A percentile compares a stretch with the other conserved stretches of the same genome.
phyloP scores from a whole-genome alignment of 2,113 vertebrate genomes.

The Nettapus auritus region DNA sequence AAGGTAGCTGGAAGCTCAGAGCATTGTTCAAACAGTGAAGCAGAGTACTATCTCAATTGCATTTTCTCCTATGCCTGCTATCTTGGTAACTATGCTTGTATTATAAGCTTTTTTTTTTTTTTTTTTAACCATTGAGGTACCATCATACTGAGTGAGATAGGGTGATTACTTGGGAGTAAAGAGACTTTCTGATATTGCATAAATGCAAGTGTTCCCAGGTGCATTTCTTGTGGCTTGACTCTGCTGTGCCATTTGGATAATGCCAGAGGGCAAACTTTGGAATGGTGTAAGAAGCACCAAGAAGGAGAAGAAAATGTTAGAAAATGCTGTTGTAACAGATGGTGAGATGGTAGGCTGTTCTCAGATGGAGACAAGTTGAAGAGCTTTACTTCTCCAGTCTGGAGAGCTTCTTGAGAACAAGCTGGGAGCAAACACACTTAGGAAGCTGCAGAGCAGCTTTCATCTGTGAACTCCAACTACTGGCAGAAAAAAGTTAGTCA shows the following conservation, averaged over 20 bases:
- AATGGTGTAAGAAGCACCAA: neutral
- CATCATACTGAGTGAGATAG: neutral
- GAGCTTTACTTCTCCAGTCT: slow-evolving; percentile 6
- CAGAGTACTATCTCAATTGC: neutral
- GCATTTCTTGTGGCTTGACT: neutral
- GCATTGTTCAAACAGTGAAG: neutral
- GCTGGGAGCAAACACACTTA: neutral
- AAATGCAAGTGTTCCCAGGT: neutral
- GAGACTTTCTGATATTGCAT: neutral
- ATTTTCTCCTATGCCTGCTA: neutral
- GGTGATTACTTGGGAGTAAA: neutral
- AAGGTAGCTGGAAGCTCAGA: neutral
- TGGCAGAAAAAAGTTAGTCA: neutral
- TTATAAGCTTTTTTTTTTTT: neutral
- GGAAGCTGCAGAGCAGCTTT: neutral
- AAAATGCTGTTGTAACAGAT: slow-evolving; percentile 20
- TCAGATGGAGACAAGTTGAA: slow-evolving; percentile 1
- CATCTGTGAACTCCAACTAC: neutral
- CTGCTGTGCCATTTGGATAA: neutral
- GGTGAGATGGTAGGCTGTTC: slow-evolving; percentile 10
- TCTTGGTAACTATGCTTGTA: neutral
- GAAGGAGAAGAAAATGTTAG: slow-evolving; percentile 24
- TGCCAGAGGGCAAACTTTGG: slow-evolving; percentile 22
- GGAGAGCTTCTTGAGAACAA: slow-evolving; percentile 19
- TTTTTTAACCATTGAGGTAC: neutral